Conservation (phyloP, 2,797 vertebrate genomes). For the Sebastes jordani region DNA sequence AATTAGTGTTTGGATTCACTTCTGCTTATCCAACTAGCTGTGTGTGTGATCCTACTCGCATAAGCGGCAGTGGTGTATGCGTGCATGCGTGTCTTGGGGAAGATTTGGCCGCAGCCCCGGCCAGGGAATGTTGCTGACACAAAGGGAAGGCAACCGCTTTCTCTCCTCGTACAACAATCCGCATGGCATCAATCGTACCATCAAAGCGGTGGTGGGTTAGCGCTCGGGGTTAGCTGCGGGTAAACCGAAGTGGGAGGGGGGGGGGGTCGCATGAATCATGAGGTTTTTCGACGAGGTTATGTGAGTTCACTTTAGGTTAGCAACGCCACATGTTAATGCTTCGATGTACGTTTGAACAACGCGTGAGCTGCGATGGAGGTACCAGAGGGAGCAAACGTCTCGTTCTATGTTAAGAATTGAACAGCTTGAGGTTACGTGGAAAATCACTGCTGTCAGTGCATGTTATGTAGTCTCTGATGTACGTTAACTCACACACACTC, state of each 20-base stretch:
- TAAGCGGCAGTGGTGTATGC: not conserved
- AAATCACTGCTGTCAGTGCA: constrained; percentile 25
- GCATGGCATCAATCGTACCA: constrained; percentile 64
- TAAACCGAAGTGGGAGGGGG: not conserved
- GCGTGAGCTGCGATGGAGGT: not conserved
- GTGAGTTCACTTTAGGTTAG: constrained; percentile 49
- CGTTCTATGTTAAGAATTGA: not conserved
- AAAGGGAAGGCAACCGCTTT: constrained; percentile 54
- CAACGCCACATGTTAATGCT: constrained; percentile 34
- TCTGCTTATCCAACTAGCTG: constrained; percentile 29
- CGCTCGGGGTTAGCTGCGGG: constrained; percentile 45
- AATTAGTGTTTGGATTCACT: constrained; percentile 33
- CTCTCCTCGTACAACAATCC: constrained; percentile 64
- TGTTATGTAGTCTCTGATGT: not conserved
- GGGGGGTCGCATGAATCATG: constrained; percentile 44
- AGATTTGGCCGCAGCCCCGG: constrained; percentile 39
- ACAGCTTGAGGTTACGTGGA: constrained; percentile 16
- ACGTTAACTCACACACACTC: not conserved
- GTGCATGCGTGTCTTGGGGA: constrained; percentile 44
- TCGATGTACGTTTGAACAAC: constrained; percentile 28
- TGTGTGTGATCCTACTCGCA: not conserved
- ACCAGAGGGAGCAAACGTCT: constrained; percentile 22
- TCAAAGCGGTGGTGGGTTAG: constrained; percentile 61
- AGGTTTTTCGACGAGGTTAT: constrained; percentile 27
- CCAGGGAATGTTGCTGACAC: constrained; percentile 75